phyloP scores from a whole-genome alignment of 2,888 invertebrate genomes.

The Pimpla rufipes region DNA sequence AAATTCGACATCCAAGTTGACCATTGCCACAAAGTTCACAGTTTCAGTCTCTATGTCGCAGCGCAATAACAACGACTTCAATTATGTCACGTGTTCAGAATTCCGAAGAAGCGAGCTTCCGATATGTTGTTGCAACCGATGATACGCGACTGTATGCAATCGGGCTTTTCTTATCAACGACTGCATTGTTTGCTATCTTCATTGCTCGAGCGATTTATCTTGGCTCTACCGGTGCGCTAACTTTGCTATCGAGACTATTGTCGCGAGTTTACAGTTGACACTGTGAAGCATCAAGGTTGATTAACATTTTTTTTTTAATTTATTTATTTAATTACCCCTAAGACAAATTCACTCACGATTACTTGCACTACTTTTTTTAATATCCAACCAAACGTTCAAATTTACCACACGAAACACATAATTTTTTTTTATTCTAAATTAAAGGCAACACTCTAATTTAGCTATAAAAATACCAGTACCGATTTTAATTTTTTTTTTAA shows the following conservation, averaged over 20 bases:
- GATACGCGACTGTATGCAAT: neutral
- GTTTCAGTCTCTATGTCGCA: neutral
- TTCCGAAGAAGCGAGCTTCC: neutral
- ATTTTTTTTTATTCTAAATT: too few relatives aligned
- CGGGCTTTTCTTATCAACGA: constrained; percentile 43
- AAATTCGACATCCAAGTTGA: neutral
- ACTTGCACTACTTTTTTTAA: too few relatives aligned
- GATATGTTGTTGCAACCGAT: neutral
- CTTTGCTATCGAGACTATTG: constrained; percentile 1
- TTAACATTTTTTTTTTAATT: neutral
- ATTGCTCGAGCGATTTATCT: constrained; percentile 42
- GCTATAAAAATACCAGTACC: too few relatives aligned
- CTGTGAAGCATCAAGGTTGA: neutral
- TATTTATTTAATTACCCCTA: neutral
- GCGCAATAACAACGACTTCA: neutral
- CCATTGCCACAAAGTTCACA: neutral
- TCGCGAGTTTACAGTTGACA: neutral
- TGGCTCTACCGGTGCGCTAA: constrained; percentile 52
- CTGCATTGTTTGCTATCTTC: constrained; percentile 45
- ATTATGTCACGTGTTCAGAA: neutral
- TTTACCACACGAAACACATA: too few relatives aligned
- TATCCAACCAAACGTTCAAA: too few relatives aligned
- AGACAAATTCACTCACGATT: neutral
- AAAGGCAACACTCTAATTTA: too few relatives aligned
- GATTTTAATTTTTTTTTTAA: too few relatives aligned